Evolutionary conservation across 1,140 invertebrate genomes (phyloP).

Genomic region (Gryllus bimaculatus): DNA sequence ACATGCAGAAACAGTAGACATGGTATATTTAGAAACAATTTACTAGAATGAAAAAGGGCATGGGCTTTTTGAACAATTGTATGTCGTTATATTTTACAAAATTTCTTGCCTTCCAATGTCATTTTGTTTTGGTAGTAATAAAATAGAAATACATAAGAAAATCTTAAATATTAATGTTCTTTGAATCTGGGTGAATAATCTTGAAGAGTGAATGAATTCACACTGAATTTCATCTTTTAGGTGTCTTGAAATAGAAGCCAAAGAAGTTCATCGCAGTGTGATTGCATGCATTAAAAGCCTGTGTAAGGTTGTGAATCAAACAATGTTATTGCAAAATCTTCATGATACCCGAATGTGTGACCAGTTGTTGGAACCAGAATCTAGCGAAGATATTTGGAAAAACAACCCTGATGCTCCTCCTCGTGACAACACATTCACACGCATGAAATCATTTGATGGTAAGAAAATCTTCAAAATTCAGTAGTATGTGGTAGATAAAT

Average conservation of each 20-base stretch:
- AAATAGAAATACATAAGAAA: no score
- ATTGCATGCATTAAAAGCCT: slow-evolving; percentile 47
- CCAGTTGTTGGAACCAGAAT: slow-evolving; percentile 56
- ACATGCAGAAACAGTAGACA: no score
- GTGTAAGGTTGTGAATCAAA: slow-evolving; percentile 63
- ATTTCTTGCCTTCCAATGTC: no score
- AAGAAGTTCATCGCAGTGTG: slow-evolving; percentile 41
- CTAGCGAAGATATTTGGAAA: slow-evolving; percentile 41
- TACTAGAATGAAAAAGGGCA: no score
- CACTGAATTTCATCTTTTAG: background rate
- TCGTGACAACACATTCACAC: background rate
- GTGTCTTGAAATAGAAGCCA: background rate
- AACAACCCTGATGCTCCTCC: background rate
- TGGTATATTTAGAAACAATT: no score
- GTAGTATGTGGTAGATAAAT: background rate
- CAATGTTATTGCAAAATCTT: slow-evolving; percentile 56
- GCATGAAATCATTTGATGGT: slow-evolving; percentile 13
- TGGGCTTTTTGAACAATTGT: no score
- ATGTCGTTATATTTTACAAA: no score
- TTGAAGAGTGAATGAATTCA: no score
- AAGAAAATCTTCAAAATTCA: background rate
- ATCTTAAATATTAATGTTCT: no score
- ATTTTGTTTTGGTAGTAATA: no score
- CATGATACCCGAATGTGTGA: slow-evolving; percentile 63
- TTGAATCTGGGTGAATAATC: no score